These are phyloP conservation scores for Abrostola triplasia DNA, from an alignment of 2,888 invertebrate species.

Conservation along the genomic window DNA sequence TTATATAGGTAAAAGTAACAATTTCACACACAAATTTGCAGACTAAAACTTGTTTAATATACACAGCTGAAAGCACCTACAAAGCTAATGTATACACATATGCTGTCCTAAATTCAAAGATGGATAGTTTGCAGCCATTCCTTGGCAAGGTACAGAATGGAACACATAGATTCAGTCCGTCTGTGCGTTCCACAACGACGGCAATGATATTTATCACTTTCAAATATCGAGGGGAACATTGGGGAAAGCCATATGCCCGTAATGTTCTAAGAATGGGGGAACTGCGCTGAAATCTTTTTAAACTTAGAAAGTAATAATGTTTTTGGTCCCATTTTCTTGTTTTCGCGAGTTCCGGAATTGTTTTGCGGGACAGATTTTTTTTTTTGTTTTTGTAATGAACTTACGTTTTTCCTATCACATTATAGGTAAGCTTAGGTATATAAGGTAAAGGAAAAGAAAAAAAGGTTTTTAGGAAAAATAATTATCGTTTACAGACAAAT, in stretches of 20 bases:
- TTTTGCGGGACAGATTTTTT: too few relatives aligned
- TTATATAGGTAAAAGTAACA: too few relatives aligned
- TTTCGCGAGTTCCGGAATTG: neutral
- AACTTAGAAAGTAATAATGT: neutral
- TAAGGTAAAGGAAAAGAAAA: too few relatives aligned
- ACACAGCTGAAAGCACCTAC: neutral
- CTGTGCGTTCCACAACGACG: constrained; percentile 7
- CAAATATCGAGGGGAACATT: constrained; percentile 28
- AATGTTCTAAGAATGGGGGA: constrained; percentile 7
- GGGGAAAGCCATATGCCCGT: constrained; percentile 16
- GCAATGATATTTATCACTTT: constrained; percentile 36
- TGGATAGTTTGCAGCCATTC: constrained; percentile 19
- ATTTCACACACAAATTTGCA: neutral
- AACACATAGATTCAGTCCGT: constrained; percentile 27
- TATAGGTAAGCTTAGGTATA: too few relatives aligned
- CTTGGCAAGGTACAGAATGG: constrained; percentile 10
- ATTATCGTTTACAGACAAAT: too few relatives aligned
- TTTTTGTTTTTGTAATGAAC: too few relatives aligned
- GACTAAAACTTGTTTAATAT: neutral
- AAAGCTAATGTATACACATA: constrained; percentile 11
- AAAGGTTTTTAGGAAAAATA: too few relatives aligned
- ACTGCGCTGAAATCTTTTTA: constrained; percentile 19
- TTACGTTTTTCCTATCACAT: too few relatives aligned
- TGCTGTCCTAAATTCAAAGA: constrained; percentile 21
- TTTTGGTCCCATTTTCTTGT: neutral